Base-by-base conservation (phyloP, 2,888 invertebrate genomes). In the Spilarctia lutea region DNA sequence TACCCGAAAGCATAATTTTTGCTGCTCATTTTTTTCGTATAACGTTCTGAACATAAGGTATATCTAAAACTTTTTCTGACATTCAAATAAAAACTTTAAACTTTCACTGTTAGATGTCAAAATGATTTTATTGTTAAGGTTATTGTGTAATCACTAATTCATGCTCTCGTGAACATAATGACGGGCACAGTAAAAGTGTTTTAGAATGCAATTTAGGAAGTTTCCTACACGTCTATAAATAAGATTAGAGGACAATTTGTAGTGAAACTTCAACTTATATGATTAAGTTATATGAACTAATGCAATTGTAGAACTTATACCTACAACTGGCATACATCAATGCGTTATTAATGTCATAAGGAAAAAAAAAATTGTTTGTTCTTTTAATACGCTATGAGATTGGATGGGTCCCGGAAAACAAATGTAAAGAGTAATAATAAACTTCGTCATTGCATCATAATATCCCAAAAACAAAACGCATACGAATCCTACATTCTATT, bases 91-190 rank as follows among this genome's bases (percentile, higher is more conserved):
- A 42, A 67, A 33, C 72, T 70, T 56, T 74, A 67, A n/a, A 18
- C 10, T 0, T 33, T 35, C 10, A 0, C 27, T 16, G 2, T 65
- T 72, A 75, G 45, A 56, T 67, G 66, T 56, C 16, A 72, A 68
- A 78, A 45, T 71, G n/a, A 48, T 30, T 45, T 35, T 4, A 35
- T 35, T 42, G 39, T 3, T 18, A 27, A 63, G 48, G 1, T 4
- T 48, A 42, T 73, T 71, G 66, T 68, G 33, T 45, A 71, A 74
- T 16, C 68, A 11, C 56, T 39, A 68, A 56, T 68, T 74, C 39
- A 68, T 66, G 74, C 65, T 79, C 73, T 78, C 68, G 74, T 73
- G 69, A 73, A 77, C 63, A 68, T 74, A 68, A 76, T 65, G 45
- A 18, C 45, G 65, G 13, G 18, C 35, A 45, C n/a, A 77, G 74